Evolutionary conservation across 2,113 vertebrate genomes (phyloP).

Genomic region (Ceyx melanurus): DNA sequence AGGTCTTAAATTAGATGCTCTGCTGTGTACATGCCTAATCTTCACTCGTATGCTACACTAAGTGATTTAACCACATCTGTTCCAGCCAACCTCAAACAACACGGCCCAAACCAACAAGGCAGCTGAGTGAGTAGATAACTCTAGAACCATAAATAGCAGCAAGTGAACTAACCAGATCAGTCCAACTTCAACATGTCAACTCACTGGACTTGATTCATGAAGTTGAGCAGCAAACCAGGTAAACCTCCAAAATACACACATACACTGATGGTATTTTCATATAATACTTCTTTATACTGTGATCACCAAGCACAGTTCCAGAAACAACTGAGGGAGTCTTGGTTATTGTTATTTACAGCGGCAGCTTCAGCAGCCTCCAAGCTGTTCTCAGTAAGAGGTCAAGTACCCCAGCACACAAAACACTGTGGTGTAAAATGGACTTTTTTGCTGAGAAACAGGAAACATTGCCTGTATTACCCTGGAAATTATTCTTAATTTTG

Average conservation of each 20-base stretch:
- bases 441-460: background rate
- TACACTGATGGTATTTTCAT: background rate
- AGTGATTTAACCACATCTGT: background rate
- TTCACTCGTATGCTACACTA: background rate
- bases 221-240: background rate
- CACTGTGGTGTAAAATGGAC: background rate
- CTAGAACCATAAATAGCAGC: constrained; percentile 32
- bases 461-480: background rate
- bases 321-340: background rate
- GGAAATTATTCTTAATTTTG: background rate
- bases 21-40: background rate
- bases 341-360: background rate
- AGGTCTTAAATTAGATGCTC: background rate
- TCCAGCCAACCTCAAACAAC: background rate
- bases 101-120: background rate
- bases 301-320: background rate
- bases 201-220: background rate
- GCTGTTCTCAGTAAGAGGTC: background rate
- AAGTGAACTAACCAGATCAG: constrained; percentile 33
- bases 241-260: background rate
- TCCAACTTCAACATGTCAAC: background rate
- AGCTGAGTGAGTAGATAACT: background rate
- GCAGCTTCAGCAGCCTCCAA: background rate
- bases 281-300: background rate
- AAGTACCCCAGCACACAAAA: background rate